Evolutionary conservation across 2,113 vertebrate species (phyloP).

Genomic region (Zapornia atra): DNA sequence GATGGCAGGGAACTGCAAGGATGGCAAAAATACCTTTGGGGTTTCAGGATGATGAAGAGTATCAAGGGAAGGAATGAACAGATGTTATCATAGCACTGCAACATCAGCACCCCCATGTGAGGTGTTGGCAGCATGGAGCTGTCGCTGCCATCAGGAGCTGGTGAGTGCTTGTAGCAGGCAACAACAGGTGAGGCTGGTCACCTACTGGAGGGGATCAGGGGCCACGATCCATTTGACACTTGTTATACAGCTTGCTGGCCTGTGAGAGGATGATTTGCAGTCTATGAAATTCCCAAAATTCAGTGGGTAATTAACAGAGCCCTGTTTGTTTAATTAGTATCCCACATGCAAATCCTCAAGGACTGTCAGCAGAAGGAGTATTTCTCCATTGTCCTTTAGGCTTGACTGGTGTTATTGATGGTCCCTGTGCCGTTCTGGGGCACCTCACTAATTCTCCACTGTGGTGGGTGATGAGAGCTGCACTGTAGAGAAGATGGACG

Average conservation of each 20-base stretch:
- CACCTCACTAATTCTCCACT: background rate
- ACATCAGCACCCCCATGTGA: accelerated
- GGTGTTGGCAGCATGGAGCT: background rate
- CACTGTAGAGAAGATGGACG: accelerated
- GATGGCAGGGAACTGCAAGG: background rate
- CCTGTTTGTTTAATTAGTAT: background rate
- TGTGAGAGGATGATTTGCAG: background rate
- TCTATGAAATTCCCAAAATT: background rate
- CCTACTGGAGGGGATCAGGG: background rate
- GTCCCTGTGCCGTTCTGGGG: background rate
- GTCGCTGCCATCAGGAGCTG: accelerated
- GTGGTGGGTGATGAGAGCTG: background rate
- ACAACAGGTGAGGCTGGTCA: too few relatives aligned
- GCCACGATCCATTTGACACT: background rate
- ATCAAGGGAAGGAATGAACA: background rate
- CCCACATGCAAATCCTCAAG: background rate
- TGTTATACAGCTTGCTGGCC: background rate
- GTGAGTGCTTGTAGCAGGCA: background rate
- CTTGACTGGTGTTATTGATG: background rate
- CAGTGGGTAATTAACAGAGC: background rate
- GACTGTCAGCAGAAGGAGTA: background rate
- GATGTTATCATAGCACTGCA: background rate
- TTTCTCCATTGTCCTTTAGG: background rate
- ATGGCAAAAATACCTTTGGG: background rate
- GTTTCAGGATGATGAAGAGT: background rate